Evolutionary conservation across 2,113 vertebrate genomes (phyloP), one percentile per base, ranked within the genome.

Genomic region (Theristicus caerulescens): DNA sequence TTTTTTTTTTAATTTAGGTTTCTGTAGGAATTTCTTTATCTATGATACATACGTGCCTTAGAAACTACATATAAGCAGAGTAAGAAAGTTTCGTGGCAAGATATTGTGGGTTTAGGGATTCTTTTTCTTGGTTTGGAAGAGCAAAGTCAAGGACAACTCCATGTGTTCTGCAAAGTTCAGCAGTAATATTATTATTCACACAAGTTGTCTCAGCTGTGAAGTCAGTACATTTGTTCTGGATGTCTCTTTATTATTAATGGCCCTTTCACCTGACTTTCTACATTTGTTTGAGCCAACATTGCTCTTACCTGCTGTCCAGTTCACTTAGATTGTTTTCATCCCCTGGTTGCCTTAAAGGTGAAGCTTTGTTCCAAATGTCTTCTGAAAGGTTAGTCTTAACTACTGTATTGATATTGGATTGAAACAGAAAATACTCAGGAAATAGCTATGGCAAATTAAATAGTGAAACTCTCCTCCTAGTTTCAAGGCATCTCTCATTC

Each of bases 191-290:
- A 91, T 94, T 96, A 96, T 94, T 96, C 96, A 95, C 73, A 95
- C 49, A 90, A 87, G 86, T 93, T 95, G 91, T 95, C 86, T 96
- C 82, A 90, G 81, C 71, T 94, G 81, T 95, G 93, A 95, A 96
- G 84, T 62, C 89, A 94, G 93, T 95, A 85, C 91, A 95, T 94
- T 95, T 97, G 86, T 97, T 96, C 91, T 93, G 77, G 73, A 77
- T 89, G 95, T 93, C 78, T 96, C 70, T 89, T 91, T 91, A 95
- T 97, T 97, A 95, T 95, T 97, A 97, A 97, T 93, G 81, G 89
- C 38, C 70, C 82, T 91, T 94, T 93, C 89, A 82, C 78, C 74
- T 91, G 66, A 54, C 66, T 94, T 95, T 94, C 94, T 91, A 87
- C 86, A 61, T 92, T 91, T 91, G 78, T 94, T 91, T 87, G 55